A percentile compares a stretch with the other conserved stretches of the same genome.
phyloP scores from a whole-genome alignment of 1,140 invertebrate species.

The Conus betulinus region DNA sequence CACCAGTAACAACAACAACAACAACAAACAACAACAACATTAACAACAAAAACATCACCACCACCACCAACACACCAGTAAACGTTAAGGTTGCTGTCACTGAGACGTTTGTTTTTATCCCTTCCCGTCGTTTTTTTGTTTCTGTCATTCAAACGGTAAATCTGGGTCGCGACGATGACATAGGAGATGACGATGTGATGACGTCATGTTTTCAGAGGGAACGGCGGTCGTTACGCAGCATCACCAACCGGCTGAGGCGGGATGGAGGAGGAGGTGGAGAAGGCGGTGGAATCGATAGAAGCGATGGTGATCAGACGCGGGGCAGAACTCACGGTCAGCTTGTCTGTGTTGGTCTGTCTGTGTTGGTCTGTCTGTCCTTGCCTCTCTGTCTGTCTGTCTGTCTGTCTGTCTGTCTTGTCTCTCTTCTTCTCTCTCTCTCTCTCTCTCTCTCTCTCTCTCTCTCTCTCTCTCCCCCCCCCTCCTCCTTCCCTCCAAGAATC shows the following conservation, averaged over 20 bases:
- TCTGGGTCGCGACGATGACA: not conserved
- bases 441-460: too few species aligned
- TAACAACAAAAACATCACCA: too few species aligned
- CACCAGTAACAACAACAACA: too few species aligned
- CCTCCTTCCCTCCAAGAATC: too few species aligned
- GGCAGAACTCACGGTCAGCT: conserved; percentile 17
- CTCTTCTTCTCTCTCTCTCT: not conserved
- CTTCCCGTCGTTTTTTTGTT: too few species aligned
- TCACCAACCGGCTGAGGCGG: not conserved
- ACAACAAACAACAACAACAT: too few species aligned
- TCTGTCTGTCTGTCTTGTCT: not conserved
- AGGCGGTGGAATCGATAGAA: not conserved
- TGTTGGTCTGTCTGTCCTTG: not conserved
- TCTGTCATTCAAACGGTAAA: too few species aligned
- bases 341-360: not conserved
- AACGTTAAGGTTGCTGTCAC: too few species aligned
- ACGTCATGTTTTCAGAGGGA: not conserved
- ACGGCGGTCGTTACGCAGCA: not conserved
- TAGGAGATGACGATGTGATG: not conserved
- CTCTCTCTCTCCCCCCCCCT: too few species aligned
- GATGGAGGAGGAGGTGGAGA: not conserved
- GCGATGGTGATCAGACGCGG: conserved; percentile 12
- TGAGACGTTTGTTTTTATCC: too few species aligned
- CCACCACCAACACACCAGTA: too few species aligned
- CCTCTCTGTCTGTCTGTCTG: not conserved